Evolutionary conservation across 1,140 invertebrate species (phyloP).

Genomic region (Tetramorium simillimum): DNA sequence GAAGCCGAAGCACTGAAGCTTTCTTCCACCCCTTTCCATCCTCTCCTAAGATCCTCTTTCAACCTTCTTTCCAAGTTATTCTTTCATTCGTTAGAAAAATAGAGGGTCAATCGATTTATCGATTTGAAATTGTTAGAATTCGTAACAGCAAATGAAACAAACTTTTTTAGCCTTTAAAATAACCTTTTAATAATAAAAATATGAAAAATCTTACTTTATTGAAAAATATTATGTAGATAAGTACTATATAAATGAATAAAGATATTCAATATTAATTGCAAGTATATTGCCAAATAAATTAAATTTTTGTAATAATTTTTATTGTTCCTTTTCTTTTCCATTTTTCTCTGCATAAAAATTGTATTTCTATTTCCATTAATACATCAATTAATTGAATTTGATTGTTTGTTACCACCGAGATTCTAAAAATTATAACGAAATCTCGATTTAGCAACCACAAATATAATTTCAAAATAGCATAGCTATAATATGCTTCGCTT

Average conservation of each 20-base stretch:
- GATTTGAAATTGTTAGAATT: constrained; percentile 13
- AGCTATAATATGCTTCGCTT: not conserved
- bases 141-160: not conserved
- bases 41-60: not conserved
- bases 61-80: constrained; percentile 43
- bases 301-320: not conserved
- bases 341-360: not conserved
- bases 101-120: constrained; percentile 14
- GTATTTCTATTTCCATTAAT: not conserved
- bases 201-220: not conserved
- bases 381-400: not conserved
- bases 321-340: not conserved
- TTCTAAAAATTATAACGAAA: constrained; percentile 8
- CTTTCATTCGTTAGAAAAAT: constrained; percentile 55
- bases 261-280: not conserved
- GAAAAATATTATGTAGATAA: not conserved
- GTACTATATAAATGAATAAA: not conserved
- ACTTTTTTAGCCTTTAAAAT: not conserved
- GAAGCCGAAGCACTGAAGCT: constrained; percentile 31
- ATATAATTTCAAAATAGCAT: not conserved
- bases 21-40: constrained; percentile 5
- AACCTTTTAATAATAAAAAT: not conserved
- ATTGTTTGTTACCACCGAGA: not conserved
- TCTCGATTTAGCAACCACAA: not conserved
- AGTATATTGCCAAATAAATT: not conserved